Evolutionary conservation across 1,140 invertebrate species (phyloP).

Genomic region (Aphelinus certus): DNA sequence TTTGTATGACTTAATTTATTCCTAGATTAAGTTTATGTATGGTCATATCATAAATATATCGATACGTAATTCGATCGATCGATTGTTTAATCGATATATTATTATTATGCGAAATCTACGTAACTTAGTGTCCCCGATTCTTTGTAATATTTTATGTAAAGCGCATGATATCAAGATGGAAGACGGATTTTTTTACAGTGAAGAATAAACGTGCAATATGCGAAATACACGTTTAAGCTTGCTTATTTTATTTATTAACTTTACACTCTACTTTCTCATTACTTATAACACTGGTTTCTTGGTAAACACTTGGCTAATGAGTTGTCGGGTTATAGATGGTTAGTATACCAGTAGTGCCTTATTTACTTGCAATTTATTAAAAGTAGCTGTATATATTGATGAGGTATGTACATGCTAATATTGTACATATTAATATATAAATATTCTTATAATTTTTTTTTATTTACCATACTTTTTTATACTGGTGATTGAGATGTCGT

Average conservation of each 20-base stretch:
- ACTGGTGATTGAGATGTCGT: no score
- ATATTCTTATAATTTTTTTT: no score
- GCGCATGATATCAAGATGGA: constrained; percentile 18
- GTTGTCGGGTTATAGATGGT: no score
- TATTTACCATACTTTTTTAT: no score
- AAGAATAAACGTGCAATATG: constrained; percentile 57
- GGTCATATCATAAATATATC: constrained; percentile 9
- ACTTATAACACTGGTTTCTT: constrained; percentile 44
- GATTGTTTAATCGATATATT: constrained; percentile 4
- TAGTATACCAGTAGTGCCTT: no score
- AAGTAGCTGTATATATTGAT: no score
- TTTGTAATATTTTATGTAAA: constrained; percentile 29
- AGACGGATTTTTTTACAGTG: constrained; percentile 34
- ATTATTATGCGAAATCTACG: neutral
- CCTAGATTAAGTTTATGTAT: constrained; percentile 5
- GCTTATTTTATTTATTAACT: constrained; percentile 61
- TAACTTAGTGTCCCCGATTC: constrained; percentile 14
- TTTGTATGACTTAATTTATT: constrained; percentile 32
- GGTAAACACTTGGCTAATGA: constrained; percentile 27
- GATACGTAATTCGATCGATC: constrained; percentile 9
- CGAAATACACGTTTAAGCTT: constrained; percentile 51
- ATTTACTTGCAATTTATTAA: no score
- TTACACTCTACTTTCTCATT: constrained; percentile 49
- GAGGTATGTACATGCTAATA: no score
- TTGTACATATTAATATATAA: no score